phyloP scores from a whole-genome alignment of 2,797 vertebrate genomes.

The Thalassophryne amazonica region DNA sequence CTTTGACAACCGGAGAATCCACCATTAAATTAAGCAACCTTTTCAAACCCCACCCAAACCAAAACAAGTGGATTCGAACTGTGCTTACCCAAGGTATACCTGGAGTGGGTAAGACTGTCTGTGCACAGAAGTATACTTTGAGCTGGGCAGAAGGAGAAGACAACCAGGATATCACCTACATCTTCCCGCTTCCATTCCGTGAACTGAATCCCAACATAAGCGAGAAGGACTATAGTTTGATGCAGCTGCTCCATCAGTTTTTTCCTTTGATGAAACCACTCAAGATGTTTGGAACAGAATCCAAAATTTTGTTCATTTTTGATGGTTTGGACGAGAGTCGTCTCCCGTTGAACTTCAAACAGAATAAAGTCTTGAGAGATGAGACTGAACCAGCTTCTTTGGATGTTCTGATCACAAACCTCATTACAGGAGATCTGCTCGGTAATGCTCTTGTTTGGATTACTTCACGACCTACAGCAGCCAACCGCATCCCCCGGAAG shows the following conservation, averaged over 20 bases:
- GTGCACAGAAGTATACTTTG: conserved; percentile 30
- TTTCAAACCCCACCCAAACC: conserved; percentile 17
- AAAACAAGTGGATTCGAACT: conserved; percentile 21
- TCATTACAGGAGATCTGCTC: conserved; percentile 41
- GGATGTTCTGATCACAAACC: conserved; percentile 42
- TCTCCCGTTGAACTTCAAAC: conserved; percentile 36
- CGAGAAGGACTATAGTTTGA: conserved; percentile 14
- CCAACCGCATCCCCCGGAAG: conserved; percentile 13
- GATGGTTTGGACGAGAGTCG: conserved; percentile 44
- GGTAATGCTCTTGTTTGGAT: conserved; percentile 29
- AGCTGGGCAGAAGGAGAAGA: conserved; percentile 46
- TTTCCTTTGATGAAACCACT: conserved; percentile 27
- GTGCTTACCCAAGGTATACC: conserved; percentile 45
- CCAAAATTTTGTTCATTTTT: conserved; percentile 39
- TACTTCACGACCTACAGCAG: conserved; percentile 43
- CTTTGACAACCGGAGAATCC: neutral
- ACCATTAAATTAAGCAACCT: conserved; percentile 10
- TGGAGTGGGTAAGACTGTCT: conserved; percentile 49
- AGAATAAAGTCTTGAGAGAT: conserved; percentile 33
- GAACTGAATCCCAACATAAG: conserved; percentile 34
- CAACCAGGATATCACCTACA: conserved; percentile 29
- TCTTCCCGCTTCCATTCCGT: conserved; percentile 43
- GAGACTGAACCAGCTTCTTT: conserved; percentile 6
- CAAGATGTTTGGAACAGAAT: neutral
- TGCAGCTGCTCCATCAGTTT: conserved; percentile 35